Evolutionary conservation across 2,797 vertebrate species (phyloP).

Genomic region (Macropodus opercularis): DNA sequence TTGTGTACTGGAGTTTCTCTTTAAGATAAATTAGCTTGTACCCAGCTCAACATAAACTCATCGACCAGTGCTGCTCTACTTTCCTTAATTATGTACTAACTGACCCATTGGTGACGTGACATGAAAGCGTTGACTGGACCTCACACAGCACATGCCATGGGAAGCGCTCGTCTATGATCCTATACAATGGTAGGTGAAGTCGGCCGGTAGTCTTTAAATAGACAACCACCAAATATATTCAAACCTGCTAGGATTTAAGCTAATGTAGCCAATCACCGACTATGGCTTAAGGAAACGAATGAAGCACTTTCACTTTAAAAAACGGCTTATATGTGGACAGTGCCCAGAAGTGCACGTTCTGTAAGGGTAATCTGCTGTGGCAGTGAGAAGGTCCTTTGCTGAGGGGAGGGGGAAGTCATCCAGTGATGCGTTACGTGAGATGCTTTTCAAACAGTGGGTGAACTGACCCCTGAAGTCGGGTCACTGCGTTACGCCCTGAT

Average conservation of each 20-base stretch:
- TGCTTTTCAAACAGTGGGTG: constrained; percentile 77
- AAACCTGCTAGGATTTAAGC: constrained; percentile 15
- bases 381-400: constrained; percentile 40
- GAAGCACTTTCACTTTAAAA: background rate
- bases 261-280: background rate
- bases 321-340: background rate
- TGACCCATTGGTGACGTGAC: too few species aligned
- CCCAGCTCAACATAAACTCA: too few species aligned
- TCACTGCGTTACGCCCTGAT: constrained; percentile 70
- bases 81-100: too few species aligned
- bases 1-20: too few species aligned
- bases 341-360: background rate
- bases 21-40: too few species aligned
- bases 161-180: constrained; percentile 18
- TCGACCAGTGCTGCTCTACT: too few species aligned
- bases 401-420: constrained; percentile 50
- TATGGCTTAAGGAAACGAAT: background rate
- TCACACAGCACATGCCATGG: constrained; percentile 8
- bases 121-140: background rate
- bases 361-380: constrained; percentile 18
- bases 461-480: constrained; percentile 79
- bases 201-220: constrained; percentile 42
- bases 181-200: constrained; percentile 38
- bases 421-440: constrained; percentile 75
- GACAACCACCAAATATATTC: constrained; percentile 41